Conservation (phyloP, 2,797 vertebrate species). For the Oreonectes daqikongensis region DNA sequence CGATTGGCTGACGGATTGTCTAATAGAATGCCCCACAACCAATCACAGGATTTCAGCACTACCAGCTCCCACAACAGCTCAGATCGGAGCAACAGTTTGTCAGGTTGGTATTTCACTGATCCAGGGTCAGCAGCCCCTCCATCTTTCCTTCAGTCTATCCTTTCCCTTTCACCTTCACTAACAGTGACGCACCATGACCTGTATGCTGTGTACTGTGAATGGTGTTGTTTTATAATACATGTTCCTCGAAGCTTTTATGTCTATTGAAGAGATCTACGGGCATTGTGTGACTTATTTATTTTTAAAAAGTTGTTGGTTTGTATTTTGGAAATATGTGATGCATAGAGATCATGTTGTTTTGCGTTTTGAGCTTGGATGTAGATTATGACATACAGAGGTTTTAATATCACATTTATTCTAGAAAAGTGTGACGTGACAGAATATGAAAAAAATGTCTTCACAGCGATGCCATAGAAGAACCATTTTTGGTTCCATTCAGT, state of each 20-base stretch:
- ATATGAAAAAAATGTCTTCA: too few species aligned
- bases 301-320: too few species aligned
- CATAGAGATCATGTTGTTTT: neutral
- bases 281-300: neutral
- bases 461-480: too few species aligned
- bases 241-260: too few species aligned
- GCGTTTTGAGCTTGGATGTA: neutral
- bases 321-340: neutral
- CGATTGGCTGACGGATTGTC: constrained; percentile 99
- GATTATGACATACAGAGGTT: too few species aligned
- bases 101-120: constrained; percentile 90
- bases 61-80: constrained; percentile 99
- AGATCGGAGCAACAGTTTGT: constrained; percentile 99
- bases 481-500: too few species aligned
- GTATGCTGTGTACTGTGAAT: constrained; percentile 56
- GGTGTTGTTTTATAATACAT: neutral
- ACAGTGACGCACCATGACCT: constrained; percentile 54
- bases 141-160: constrained; percentile 5
- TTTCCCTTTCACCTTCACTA: constrained; percentile 27
- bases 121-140: constrained; percentile 44
- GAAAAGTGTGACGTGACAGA: too few species aligned
- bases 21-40: constrained; percentile 99
- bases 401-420: too few species aligned
- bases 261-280: too few species aligned
- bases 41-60: constrained; percentile 99